These are phyloP conservation scores for Papilio dardanus DNA, from an alignment of 1,140 invertebrate species.

Conservation along the genomic window DNA sequence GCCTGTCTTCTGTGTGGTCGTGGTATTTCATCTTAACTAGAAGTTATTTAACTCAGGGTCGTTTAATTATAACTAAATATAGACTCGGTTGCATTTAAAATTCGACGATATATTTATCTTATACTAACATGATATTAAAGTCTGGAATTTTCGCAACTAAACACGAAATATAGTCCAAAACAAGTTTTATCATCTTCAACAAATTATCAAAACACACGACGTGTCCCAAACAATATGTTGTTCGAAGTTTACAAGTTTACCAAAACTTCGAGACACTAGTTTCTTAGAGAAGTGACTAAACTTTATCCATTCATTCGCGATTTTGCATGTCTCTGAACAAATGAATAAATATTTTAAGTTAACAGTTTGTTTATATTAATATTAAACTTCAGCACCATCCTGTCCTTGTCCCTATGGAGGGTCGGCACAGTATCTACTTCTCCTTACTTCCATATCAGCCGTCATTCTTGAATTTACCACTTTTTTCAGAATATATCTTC, in stretches of 20 bases:
- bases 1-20: no score
- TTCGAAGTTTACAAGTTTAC: constrained; percentile 30
- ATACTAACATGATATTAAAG: neutral
- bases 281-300: constrained; percentile 37
- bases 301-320: constrained; percentile 36
- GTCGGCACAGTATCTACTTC: no score
- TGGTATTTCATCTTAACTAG: no score
- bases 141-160: neutral
- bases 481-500: no score
- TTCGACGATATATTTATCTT: neutral
- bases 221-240: constrained; percentile 38
- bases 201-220: constrained; percentile 37
- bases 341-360: constrained; percentile 20
- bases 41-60: no score
- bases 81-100: no score
- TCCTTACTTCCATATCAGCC: no score
- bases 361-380: constrained; percentile 12
- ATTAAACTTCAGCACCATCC: no score
- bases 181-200: constrained; percentile 34
- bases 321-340: constrained; percentile 25
- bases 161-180: constrained; percentile 1
- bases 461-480: no score
- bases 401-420: no score
- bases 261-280: constrained; percentile 31
- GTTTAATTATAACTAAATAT: no score